Conservation (phyloP, 2,797 vertebrate species). For the Characodon lateralis region DNA sequence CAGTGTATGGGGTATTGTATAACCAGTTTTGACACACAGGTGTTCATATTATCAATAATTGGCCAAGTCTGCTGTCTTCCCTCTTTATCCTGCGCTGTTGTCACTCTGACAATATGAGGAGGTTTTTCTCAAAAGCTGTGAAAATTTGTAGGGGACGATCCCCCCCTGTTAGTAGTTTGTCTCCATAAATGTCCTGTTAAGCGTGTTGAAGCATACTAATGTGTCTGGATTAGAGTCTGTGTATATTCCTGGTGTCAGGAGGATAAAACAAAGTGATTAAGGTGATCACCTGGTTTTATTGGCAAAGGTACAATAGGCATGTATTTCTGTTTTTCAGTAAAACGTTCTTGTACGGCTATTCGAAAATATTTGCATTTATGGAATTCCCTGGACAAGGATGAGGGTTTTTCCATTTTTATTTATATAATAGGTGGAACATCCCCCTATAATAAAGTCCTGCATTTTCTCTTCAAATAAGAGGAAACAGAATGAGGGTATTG, state of each 20-base stretch:
- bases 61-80: background rate
- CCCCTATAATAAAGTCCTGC: background rate
- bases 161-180: background rate
- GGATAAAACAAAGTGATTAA: background rate
- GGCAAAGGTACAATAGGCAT: background rate
- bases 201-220: background rate
- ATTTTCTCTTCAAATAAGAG: slow-evolving; percentile 16
- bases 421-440: slow-evolving; percentile 14
- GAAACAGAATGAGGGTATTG: slow-evolving; percentile 13
- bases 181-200: background rate
- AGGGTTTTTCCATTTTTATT: slow-evolving; percentile 16
- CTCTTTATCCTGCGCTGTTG: slow-evolving; percentile 11
- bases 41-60: slow-evolving; percentile 23
- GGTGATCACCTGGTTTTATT: slow-evolving; percentile 3
- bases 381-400: background rate
- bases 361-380: background rate
- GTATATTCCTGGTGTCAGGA: background rate
- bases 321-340: slow-evolving; percentile 3
- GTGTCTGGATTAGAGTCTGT: slow-evolving; percentile 1
- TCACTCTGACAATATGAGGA: background rate
- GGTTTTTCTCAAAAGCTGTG: background rate
- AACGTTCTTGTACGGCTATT: background rate
- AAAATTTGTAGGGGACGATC: slow-evolving; percentile 5
- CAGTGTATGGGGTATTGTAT: background rate
- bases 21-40: slow-evolving; percentile 21